Conservation (phyloP, 2,113 vertebrate species). For the Actinemys pallida region DNA sequence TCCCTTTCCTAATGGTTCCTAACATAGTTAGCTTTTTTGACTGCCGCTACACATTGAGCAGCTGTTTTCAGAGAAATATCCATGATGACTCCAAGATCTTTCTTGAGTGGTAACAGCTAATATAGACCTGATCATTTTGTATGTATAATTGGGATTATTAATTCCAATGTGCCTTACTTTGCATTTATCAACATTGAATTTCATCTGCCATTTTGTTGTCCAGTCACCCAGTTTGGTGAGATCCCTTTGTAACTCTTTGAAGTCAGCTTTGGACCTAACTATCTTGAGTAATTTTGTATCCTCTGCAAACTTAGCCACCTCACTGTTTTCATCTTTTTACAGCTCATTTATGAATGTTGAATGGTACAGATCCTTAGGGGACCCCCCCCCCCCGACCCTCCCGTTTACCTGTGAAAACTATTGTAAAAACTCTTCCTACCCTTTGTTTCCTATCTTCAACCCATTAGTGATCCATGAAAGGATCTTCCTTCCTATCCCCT, state of each 20-base stretch:
- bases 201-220: no score
- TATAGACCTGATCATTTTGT: no score
- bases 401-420: neutral
- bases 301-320: neutral
- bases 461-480: neutral
- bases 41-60: neutral
- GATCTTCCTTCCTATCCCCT: neutral
- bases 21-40: neutral
- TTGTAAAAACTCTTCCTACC: neutral
- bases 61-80: no score
- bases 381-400: no score
- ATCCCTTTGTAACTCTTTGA: neutral
- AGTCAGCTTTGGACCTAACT: neutral
- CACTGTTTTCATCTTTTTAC: neutral
- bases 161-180: neutral
- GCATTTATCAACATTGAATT: neutral
- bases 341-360: neutral
- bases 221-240: neutral
- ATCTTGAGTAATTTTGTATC: neutral
- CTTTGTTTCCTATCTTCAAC: neutral
- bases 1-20: neutral
- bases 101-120: no score
- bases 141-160: neutral
- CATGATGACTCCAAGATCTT: no score
- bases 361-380: neutral